These are phyloP conservation scores for Ptilodon capucinus DNA, from an alignment of 2,888 invertebrate species.

Conservation along the genomic window DNA sequence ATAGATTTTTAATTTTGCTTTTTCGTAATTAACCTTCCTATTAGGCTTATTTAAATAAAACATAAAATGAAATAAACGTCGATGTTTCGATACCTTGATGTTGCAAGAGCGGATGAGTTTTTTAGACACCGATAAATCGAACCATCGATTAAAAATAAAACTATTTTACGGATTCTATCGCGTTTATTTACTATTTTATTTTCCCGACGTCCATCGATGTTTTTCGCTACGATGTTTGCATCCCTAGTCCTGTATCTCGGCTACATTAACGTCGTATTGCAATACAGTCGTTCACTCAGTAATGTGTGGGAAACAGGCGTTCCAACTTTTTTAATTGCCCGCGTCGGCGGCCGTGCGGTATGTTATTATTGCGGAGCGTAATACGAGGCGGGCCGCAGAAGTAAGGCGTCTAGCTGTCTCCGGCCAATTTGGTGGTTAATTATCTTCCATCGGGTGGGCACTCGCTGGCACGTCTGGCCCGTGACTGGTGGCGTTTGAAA, in stretches of 20 bases:
- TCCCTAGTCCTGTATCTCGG: conserved; percentile 44
- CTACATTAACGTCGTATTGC: conserved; percentile 26
- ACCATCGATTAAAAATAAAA: no score
- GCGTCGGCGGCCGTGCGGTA: conserved; percentile 54
- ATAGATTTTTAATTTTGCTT: no score
- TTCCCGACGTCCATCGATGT: no score
- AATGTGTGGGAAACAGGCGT: conserved; percentile 73
- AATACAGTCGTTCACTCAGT: conserved; percentile 58
- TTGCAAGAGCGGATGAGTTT: no score
- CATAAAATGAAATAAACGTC: no score
- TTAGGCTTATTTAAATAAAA: no score
- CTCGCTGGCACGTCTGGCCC: conserved; percentile 62
- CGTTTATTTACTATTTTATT: no score
- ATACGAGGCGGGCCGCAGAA: conserved; percentile 65
- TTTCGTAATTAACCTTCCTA: no score
- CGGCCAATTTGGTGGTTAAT: conserved; percentile 74
- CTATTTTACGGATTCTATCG: no score
- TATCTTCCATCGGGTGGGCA: conserved; percentile 63
- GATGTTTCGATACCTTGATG: no score
- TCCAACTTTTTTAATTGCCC: conserved; percentile 68
- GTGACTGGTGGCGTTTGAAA: conserved; percentile 59
- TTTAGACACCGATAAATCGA: no score
- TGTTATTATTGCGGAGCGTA: conserved; percentile 71
- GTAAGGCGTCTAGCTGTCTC: conserved; percentile 79
- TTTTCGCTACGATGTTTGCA: no score